These are phyloP conservation scores for Telenomus remus DNA, from an alignment of 1,140 invertebrate genomes.

Conservation along the genomic window DNA sequence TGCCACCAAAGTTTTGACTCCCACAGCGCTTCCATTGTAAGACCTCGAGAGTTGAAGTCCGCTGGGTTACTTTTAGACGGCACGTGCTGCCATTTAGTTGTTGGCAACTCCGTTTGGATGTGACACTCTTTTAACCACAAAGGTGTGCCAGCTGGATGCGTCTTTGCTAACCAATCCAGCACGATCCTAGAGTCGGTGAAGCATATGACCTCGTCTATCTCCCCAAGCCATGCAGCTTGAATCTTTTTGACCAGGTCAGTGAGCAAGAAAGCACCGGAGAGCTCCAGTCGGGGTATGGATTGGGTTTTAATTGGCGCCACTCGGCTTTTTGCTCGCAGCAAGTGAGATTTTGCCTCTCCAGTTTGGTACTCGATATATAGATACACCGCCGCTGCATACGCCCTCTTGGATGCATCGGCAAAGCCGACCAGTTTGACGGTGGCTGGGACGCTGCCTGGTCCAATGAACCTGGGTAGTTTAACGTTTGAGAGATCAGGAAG, in stretches of 20 bases:
- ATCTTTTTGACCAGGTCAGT: background rate
- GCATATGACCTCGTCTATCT: background rate
- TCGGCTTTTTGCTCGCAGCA: background rate
- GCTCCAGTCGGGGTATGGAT: background rate
- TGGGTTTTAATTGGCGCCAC: background rate
- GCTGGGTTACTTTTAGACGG: background rate
- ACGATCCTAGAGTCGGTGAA: background rate
- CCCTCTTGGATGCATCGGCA: background rate
- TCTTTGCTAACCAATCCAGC: background rate
- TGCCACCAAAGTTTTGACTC: background rate
- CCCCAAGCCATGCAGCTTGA: background rate
- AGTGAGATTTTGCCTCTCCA: background rate
- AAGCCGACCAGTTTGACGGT: background rate
- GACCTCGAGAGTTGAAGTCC: background rate
- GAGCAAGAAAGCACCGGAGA: background rate
- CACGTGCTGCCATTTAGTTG: background rate
- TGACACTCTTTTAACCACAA: background rate
- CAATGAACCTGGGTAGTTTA: background rate
- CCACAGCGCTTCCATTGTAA: background rate
- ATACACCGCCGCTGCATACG: background rate
- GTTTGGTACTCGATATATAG: background rate
- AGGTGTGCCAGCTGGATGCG: background rate
- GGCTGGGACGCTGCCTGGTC: background rate
- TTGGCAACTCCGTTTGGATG: background rate
- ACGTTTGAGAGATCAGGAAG: no score